Evolutionary conservation across 2,888 invertebrate species (phyloP).

Genomic region (Microdon myrmicae): DNA sequence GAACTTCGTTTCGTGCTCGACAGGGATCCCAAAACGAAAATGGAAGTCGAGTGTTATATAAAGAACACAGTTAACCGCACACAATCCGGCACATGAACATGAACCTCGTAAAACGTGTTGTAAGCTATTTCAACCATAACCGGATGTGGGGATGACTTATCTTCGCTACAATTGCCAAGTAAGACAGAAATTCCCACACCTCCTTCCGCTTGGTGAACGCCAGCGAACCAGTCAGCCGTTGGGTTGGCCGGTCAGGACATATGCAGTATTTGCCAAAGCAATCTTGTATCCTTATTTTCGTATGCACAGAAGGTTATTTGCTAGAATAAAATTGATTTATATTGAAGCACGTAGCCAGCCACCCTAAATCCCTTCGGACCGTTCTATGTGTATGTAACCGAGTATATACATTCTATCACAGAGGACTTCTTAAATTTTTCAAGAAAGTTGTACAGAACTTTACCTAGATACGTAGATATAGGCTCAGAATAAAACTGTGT

Average conservation of each 20-base stretch:
- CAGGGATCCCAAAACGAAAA: too few relatives aligned
- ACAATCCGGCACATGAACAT: conserved; percentile 26
- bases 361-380: conserved; percentile 16
- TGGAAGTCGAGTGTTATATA: too few relatives aligned
- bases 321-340: conserved; percentile 52
- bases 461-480: neutral
- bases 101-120: conserved; percentile 49
- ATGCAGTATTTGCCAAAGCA: conserved; percentile 47
- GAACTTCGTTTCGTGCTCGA: too few relatives aligned
- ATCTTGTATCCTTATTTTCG: conserved; percentile 43
- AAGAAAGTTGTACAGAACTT: conserved; percentile 22
- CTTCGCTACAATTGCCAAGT: conserved; percentile 50
- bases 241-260: conserved; percentile 33
- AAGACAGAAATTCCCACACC: conserved; percentile 51
- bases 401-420: conserved; percentile 2
- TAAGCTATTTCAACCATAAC: conserved; percentile 51
- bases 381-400: neutral
- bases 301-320: conserved; percentile 48
- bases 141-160: conserved; percentile 51
- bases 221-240: conserved; percentile 15
- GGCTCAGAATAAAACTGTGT: neutral
- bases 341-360: conserved; percentile 48
- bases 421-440: too few relatives aligned
- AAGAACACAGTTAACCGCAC: too few relatives aligned
- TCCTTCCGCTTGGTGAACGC: conserved; percentile 22